Evolutionary conservation across 2,113 vertebrate genomes (phyloP).

Genomic region (Plecturocebus donacophilus): DNA sequence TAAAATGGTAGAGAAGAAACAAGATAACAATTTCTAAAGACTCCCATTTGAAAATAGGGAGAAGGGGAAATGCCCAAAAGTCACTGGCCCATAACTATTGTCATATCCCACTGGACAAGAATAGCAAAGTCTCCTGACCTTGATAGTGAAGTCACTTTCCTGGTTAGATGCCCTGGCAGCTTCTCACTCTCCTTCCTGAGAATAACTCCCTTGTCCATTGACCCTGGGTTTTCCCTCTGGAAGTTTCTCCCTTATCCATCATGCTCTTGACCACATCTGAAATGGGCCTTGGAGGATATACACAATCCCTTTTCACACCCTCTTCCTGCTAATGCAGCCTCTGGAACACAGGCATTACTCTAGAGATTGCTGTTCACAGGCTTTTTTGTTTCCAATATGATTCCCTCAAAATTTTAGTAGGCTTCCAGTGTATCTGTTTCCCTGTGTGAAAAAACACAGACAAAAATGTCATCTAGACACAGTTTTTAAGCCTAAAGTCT

Average conservation of each 20-base stretch:
- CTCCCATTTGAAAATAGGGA: background rate
- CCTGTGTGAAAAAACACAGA: background rate
- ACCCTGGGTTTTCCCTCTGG: background rate
- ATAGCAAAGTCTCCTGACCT: background rate
- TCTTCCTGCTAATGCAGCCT: background rate
- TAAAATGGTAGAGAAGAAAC: background rate
- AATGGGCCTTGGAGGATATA: background rate
- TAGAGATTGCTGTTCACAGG: background rate
- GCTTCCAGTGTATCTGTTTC: background rate
- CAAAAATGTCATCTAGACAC: background rate
- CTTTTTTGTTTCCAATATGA: background rate
- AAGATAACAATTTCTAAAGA: background rate
- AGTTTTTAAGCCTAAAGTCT: background rate
- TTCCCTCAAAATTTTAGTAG: background rate
- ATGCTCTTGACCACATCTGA: background rate
- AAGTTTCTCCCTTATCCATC: background rate
- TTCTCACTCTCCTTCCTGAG: background rate
- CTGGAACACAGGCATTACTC: background rate
- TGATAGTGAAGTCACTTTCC: background rate
- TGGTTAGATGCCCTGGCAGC: background rate
- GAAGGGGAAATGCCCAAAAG: background rate
- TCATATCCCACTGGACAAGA: background rate
- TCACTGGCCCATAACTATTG: background rate
- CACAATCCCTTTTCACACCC: background rate
- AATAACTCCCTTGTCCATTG: background rate